phyloP scores from a whole-genome alignment of 92 coral and sea anemone species.

The Epizoanthus stellaris region DNA sequence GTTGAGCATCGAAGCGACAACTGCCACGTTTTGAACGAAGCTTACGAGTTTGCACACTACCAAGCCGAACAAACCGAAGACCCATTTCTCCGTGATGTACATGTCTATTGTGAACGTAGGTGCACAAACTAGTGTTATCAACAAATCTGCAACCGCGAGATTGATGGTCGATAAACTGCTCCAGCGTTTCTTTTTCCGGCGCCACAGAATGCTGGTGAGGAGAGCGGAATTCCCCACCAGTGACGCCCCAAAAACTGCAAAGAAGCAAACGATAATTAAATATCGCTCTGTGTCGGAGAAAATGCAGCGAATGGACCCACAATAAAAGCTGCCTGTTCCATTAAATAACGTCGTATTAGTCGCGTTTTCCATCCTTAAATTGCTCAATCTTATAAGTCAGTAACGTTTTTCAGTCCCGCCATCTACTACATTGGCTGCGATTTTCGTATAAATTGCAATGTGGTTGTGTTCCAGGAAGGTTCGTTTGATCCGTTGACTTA shows the following conservation, averaged over 20 bases:
- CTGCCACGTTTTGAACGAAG: slow-evolving; percentile 21
- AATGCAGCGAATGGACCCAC: slow-evolving; percentile 1
- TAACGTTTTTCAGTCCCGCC: not conserved
- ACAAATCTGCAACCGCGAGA: slow-evolving; percentile 5
- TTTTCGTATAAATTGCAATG: not conserved
- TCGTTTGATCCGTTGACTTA: not conserved
- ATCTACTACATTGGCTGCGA: not conserved
- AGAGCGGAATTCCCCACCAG: slow-evolving; percentile 2
- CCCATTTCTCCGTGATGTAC: not conserved
- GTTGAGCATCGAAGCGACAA: not conserved
- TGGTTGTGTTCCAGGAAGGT: too few species aligned
- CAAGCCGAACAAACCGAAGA: not conserved
- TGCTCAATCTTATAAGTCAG: not conserved
- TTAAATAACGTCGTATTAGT: not conserved
- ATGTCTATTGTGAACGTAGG: not conserved
- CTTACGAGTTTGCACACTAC: slow-evolving; percentile 1
- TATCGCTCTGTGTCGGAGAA: slow-evolving; percentile 14
- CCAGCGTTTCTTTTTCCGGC: not conserved
- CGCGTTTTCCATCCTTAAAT: not conserved
- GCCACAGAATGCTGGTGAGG: not conserved
- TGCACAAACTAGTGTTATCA: slow-evolving; percentile 13
- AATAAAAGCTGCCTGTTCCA: not conserved
- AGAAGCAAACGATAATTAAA: not conserved
- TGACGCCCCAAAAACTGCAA: not conserved
- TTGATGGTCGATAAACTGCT: not conserved